phyloP scores from a whole-genome alignment of 2,113 vertebrate species.

The Morphnarchus princeps region DNA sequence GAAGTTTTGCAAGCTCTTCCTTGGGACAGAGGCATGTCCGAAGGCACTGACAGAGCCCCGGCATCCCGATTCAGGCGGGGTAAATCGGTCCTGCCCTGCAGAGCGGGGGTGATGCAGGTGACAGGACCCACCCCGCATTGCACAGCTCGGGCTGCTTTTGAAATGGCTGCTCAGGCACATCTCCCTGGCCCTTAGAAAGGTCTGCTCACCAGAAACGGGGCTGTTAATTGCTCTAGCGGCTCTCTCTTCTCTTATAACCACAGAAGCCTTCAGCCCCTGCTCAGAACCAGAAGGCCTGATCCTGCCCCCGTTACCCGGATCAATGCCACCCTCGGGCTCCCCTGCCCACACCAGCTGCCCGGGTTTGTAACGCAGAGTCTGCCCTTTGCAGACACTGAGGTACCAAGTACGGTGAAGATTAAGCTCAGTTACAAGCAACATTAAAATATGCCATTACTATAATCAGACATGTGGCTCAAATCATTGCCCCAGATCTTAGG shows the following conservation, averaged over 20 bases:
- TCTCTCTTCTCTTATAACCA: not conserved
- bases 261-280: not conserved
- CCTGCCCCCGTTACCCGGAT: not conserved
- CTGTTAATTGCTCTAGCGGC: not conserved
- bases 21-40: accelerated
- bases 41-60: not conserved
- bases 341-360: not conserved
- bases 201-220: not conserved
- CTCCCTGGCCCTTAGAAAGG: not conserved
- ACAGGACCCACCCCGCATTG: not conserved
- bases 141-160: not conserved
- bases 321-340: accelerated
- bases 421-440: not conserved
- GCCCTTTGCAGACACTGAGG: not conserved
- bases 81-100: not conserved
- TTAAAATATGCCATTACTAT: not conserved
- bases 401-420: not conserved
- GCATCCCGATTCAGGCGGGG: accelerated
- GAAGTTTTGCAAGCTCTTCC: not conserved
- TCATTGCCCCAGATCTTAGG: not conserved
- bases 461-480: not conserved
- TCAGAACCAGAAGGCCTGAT: not conserved
- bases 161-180: not conserved
- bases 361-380: not conserved
- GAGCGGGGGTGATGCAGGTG: not conserved